Conservation (phyloP, 2,113 vertebrate species). For the Poeciliopsis prolifica region DNA sequence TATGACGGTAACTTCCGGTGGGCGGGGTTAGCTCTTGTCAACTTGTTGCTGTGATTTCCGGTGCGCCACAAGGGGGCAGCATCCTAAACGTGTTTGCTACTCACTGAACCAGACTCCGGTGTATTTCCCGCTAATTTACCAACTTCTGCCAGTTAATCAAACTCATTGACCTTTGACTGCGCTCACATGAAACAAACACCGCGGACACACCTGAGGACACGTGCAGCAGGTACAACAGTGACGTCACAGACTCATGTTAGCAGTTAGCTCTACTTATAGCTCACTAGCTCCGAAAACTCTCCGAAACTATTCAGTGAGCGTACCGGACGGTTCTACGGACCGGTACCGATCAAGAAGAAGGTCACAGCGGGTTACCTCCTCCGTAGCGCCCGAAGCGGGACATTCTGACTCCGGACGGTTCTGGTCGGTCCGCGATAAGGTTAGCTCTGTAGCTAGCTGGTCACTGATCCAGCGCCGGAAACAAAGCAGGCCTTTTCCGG, state of each 20-base stretch:
- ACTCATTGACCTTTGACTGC: background rate
- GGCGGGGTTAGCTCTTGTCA: background rate
- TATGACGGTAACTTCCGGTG: background rate
- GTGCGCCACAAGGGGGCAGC: background rate
- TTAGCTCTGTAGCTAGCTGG: background rate
- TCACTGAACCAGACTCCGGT: background rate
- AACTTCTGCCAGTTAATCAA: background rate
- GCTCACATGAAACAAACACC: background rate
- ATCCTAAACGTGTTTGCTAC: background rate
- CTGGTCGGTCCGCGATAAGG: background rate
- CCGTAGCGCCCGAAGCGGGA: background rate
- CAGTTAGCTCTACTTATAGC: background rate
- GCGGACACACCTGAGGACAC: background rate
- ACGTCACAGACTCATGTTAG: background rate
- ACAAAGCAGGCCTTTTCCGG: background rate
- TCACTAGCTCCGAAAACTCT: background rate
- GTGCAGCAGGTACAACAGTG: background rate
- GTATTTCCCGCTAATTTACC: background rate
- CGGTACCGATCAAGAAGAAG: background rate
- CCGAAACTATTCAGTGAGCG: background rate
- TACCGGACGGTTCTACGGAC: background rate
- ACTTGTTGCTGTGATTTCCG: background rate
- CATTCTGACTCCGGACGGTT: background rate
- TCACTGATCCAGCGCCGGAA: background rate
- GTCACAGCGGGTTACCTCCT: background rate